Evolutionary conservation across 2,797 vertebrate genomes (phyloP), one percentile per base, ranked within the genome.

Genomic region (Enteromius mattozi): DNA sequence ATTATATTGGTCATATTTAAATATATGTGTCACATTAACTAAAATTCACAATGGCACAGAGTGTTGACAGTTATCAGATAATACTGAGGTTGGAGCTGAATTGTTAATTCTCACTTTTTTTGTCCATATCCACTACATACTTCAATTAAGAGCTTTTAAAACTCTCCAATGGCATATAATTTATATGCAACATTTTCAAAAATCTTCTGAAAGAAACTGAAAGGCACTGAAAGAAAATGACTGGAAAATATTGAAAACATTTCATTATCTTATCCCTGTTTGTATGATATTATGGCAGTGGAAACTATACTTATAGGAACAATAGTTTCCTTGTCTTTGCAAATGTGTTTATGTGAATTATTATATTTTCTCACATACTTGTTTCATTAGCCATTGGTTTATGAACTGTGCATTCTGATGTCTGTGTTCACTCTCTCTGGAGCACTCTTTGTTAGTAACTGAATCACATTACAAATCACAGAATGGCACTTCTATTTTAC

Each of bases 371-470:
- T 51, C 61, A 33, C 40, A 66, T 45, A 65, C 6, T 66, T 59
- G 30, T 68, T 77, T 69, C 16, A 68, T 35, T 83, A 76, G 24
- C 17, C 59, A 66, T 66, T 54, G 37, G 37, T 81, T 81, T 63
- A 72, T 35, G 33, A 66, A 69, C 66, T 33, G 61, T 77, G 68
- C 37, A 61, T 72, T 63, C 51, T 35, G 47, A 65, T 54, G 70
- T 63, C 42, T 49, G 21, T 72, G 30, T 83, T 66, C 24, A 75
- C 71, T 40, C 35, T 59, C 33, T 61, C 35, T 59, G 1, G 47
- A 24, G 27, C 69, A 82, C 69, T 78, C 49, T 78, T 54, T 78
- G 82, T 70, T 83, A 24, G 16, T 77, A n/a, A 56, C 42, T 66
- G 42, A 21, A 49, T 80, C 78, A 69, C 49, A 40, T 27, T 70